A percentile compares a stretch with the other conserved stretches of the same genome.
These are phyloP conservation scores for Phrynocephalus versicolor DNA, from an alignment of 2,113 vertebrate genomes.

Conservation along the genomic window DNA sequence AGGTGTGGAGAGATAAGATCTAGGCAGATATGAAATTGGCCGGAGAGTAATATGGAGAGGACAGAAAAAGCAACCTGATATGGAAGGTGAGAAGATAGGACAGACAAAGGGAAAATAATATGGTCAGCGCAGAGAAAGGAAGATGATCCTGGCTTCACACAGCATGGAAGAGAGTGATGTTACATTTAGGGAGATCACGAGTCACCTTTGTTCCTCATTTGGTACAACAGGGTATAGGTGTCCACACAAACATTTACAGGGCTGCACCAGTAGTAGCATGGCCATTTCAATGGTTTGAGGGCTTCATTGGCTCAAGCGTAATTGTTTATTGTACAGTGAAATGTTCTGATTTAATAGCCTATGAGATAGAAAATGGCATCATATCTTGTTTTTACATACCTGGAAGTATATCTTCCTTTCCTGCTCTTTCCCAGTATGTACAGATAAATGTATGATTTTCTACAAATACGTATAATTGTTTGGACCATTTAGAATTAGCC, in stretches of 20 bases:
- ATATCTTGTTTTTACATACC: no score
- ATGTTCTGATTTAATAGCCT: not conserved
- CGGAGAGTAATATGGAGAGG: not conserved
- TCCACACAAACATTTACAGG: not conserved
- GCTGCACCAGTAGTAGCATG: not conserved
- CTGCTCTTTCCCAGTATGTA: not conserved
- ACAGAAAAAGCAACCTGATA: slow-evolving; percentile 23
- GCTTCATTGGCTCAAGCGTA: not conserved
- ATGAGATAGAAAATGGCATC: not conserved
- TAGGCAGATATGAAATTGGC: not conserved
- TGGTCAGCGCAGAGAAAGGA: not conserved
- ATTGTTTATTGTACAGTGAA: not conserved
- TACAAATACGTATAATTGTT: not conserved
- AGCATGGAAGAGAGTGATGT: not conserved
- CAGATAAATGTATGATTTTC: not conserved
- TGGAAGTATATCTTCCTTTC: not conserved
- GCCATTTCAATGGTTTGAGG: not conserved
- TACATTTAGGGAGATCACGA: not conserved
- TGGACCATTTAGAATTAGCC: not conserved
- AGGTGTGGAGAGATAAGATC: not conserved
- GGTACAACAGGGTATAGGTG: not conserved
- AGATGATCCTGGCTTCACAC: slow-evolving; percentile 2
- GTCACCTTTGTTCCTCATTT: not conserved
- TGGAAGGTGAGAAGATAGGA: slow-evolving; percentile 7
- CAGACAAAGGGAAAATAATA: slow-evolving; percentile 19